Evolutionary conservation across 2,113 vertebrate species (phyloP).

Genomic region (Lepisosteus osseus): DNA sequence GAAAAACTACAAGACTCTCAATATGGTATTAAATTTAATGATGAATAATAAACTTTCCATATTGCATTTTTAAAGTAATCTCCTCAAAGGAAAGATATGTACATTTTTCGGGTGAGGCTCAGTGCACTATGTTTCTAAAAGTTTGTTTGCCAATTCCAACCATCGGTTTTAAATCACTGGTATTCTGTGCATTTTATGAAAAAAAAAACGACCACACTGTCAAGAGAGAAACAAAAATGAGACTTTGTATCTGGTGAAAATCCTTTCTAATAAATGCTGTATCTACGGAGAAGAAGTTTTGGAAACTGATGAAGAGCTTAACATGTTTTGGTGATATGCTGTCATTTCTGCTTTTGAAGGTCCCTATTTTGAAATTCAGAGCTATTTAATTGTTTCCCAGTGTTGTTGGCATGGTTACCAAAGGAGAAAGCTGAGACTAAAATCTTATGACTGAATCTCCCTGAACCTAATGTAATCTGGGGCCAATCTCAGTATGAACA

Average conservation of each 20-base stretch:
- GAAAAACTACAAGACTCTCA: too few relatives aligned
- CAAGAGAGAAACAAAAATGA: constrained; percentile 54
- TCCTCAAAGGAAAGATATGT: too few relatives aligned
- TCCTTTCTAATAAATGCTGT: constrained; percentile 37
- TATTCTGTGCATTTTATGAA: constrained; percentile 17
- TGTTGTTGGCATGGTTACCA: constrained; percentile 64
- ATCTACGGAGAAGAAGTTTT: constrained; percentile 49
- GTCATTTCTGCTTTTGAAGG: constrained; percentile 42
- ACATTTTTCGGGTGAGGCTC: too few relatives aligned
- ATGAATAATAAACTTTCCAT: too few relatives aligned
- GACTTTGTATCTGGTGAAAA: constrained; percentile 49
- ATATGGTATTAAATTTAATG: too few relatives aligned
- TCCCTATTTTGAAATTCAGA: constrained; percentile 51
- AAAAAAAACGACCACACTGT: constrained; percentile 19
- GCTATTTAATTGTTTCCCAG: constrained; percentile 56
- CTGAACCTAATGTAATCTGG: constrained; percentile 58
- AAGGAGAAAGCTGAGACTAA: constrained; percentile 43
- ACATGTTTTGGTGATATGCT: constrained; percentile 47
- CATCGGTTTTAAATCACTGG: constrained; percentile 21
- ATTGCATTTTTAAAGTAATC: too few relatives aligned
- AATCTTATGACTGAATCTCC: constrained; percentile 54
- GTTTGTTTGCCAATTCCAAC: too few relatives aligned
- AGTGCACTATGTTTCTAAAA: too few relatives aligned
- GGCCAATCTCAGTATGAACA: constrained; percentile 61
- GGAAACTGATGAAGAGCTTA: constrained; percentile 64